A percentile compares a stretch with the other conserved stretches of the same genome.
Evolutionary conservation across 2,113 vertebrate species (phyloP).

Genomic region (Ageneiosus marmoratus): DNA sequence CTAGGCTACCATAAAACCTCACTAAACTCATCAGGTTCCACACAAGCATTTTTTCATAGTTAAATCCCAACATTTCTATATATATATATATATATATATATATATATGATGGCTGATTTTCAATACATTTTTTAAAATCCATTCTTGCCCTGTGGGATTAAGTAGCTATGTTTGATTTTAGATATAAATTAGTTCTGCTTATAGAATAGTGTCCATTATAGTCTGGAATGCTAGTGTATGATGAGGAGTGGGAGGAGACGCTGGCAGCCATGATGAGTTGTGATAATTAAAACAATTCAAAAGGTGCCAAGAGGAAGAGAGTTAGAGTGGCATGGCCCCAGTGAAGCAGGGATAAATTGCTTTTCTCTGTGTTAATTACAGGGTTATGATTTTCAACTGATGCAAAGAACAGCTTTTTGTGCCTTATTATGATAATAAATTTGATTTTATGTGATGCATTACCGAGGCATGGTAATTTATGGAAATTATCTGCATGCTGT

Average conservation of each 20-base stretch:
- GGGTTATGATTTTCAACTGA: constrained; percentile 81
- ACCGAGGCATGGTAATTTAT: constrained; percentile 82
- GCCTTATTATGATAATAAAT: constrained; percentile 76
- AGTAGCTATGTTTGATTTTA: neutral
- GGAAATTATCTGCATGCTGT: constrained; percentile 68
- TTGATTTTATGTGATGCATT: constrained; percentile 71
- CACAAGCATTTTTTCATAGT: neutral
- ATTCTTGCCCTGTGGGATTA: neutral
- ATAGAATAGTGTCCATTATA: neutral
- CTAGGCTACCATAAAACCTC: too few species aligned
- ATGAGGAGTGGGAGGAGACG: neutral
- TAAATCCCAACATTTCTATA: neutral
- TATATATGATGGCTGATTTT: neutral
- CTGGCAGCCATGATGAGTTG: constrained; percentile 52
- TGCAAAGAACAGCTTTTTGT: constrained; percentile 65
- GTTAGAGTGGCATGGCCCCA: constrained; percentile 48
- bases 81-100: too few species aligned
- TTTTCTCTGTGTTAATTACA: constrained; percentile 72
- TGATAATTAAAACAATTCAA: constrained; percentile 67
- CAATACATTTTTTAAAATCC: neutral
- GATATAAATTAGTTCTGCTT: neutral
- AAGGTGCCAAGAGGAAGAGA: constrained; percentile 64
- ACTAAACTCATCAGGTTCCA: too few species aligned
- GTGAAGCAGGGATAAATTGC: constrained; percentile 71
- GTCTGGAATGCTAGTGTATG: neutral